Evolutionary conservation across 2,113 vertebrate species (phyloP).

Genomic region (Campylorhamphus procurvoides): DNA sequence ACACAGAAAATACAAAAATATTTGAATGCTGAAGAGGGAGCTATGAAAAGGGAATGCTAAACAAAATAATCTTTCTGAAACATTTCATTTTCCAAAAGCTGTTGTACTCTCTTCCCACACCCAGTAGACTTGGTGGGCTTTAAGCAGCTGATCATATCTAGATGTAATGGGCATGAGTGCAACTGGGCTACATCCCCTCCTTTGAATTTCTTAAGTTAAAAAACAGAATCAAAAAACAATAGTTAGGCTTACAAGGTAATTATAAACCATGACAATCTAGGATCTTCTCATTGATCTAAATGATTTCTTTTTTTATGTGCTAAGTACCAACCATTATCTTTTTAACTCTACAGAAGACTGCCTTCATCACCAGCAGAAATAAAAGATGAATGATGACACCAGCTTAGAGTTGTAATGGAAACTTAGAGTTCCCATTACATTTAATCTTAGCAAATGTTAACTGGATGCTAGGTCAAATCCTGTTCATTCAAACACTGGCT

Average conservation of each 20-base stretch:
- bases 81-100: neutral
- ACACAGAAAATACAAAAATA: neutral
- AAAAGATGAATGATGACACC: neutral
- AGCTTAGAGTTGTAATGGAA: neutral
- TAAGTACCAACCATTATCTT: neutral
- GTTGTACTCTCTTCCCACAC: neutral
- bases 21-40: neutral
- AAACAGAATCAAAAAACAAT: neutral
- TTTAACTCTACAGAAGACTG: neutral
- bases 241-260: neutral
- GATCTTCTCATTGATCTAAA: neutral
- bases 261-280: neutral
- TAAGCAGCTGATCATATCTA: neutral
- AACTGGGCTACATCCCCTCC: neutral
- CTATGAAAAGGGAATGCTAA: neutral
- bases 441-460: neutral
- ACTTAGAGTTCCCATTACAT: neutral
- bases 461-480: fast-evolving
- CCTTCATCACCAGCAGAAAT: neutral
- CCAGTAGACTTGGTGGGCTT: neutral
- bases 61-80: neutral
- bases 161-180: neutral
- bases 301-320: neutral
- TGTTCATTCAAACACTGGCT: neutral
- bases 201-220: neutral